Base-by-base conservation (phyloP, 1,140 invertebrate species). In the Anastrepha ludens region DNA sequence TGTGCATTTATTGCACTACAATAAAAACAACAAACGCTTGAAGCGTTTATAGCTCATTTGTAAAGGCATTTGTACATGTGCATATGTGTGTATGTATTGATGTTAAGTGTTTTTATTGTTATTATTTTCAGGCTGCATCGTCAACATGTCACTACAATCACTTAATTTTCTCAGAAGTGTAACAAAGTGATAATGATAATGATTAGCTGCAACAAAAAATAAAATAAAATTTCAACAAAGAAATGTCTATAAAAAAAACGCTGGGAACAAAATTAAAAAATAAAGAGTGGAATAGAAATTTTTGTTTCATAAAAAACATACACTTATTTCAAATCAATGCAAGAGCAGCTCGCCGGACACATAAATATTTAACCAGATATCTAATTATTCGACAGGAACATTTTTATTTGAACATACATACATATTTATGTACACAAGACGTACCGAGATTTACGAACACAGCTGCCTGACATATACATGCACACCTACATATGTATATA, bases 121-220 rank as follows among this genome's bases (percentile, higher is more conserved):
- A 39, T 62, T 86, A 29, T 62, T 60, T 58, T 41, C 50, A 62
- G 41, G 85, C 15, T 62, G 85, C 13, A 29, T 62, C 15, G 39
- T 59, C 41, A 60, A 44, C 15, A 86, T 86, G 55, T 86, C 59
- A 86, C 55, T 60, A 62, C 20, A 86, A 86, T 60, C 59, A 86
- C 85, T 86, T 86, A 59, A 86, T 86, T 86, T 60, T 59, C 85
- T 86, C 58, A 50, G 85, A 62, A 86, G 85, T 81, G 62, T 55
- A 78, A 85, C 74, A 50, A 81, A 81, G 74, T 81, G 74, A 81
- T 81, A 81, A 81, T 81, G 74, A 50, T 55, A 81, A 81, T 58
- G 74, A 50, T 50, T 81, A 29, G 74, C 47, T 81, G 86, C 20
- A n/a, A 44, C 64, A 87, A 55, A 78, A 62, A 58, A 87, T 2